Conservation (phyloP, 2,797 vertebrate species). For the Peromyscus nudipes region DNA sequence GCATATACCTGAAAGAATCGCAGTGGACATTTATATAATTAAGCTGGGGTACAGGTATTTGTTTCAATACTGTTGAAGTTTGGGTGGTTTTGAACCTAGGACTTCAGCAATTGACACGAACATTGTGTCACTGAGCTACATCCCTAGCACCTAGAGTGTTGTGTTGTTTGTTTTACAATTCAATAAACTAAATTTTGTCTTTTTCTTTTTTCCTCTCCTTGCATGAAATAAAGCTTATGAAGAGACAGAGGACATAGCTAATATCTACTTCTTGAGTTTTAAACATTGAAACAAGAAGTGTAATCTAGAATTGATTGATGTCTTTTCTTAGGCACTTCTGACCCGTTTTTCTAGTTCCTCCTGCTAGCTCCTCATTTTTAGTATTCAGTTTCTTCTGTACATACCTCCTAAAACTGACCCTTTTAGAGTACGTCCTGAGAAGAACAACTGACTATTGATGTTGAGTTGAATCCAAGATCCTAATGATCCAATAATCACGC, state of each 20-base stretch:
- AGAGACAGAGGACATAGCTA: background rate
- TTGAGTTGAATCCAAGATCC: constrained; percentile 54
- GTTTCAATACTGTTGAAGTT: background rate
- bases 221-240: constrained; percentile 20
- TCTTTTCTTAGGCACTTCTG: constrained; percentile 2
- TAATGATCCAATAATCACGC: constrained; percentile 88
- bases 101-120: background rate
- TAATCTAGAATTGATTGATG: constrained; percentile 12
- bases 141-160: background rate
- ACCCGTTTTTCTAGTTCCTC: background rate
- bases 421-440: constrained; percentile 48
- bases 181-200: background rate
- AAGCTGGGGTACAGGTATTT: background rate
- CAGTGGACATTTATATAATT: background rate
- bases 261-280: background rate
- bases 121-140: background rate
- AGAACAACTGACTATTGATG: background rate
- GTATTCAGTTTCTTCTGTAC: background rate
- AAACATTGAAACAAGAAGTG: background rate
- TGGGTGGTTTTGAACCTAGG: background rate
- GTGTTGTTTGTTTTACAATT: background rate
- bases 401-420: constrained; percentile 61
- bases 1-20: background rate
- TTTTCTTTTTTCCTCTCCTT: background rate
- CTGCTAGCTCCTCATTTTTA: background rate